Evolutionary conservation across 1,140 invertebrate species (phyloP), one percentile per base, ranked within the genome.

Genomic region (Campoletis sonorensis): DNA sequence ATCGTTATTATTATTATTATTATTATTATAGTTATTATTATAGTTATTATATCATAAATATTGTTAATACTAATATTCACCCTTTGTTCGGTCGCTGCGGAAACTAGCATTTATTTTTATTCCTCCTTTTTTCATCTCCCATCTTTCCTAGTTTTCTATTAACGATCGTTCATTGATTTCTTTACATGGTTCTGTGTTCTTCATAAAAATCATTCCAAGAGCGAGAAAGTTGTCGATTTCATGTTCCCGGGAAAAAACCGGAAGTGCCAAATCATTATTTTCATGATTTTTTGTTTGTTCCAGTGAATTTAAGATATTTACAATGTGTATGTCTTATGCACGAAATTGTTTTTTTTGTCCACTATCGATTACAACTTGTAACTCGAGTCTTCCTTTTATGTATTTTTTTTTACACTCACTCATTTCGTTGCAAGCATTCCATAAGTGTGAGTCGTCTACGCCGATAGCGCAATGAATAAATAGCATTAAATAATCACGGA

Each of bases 271-370:
- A 21, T n/a, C 11, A 8, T 58, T 21, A 8, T 21, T 58, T 18
- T 58, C 10, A 7, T 58, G 18, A 4, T 23, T 58, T 58, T 58
- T 58, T 13, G n/a, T 21, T 58, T 1, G 18, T 58, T 58, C 10
- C 21, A 4, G 18, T 58, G 18, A 58, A 58, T 58, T 67, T 27
- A 15, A 23, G 61, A 40, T 73, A 73, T 73, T 49, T 73, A 73
- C 71, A 73, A 73, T n/a, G 71, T 73, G 40, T 73, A 40, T 27
- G 61, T 58, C 10, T 67, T 67, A 15, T 67, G 54, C 21, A 58
- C 21, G 54, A 58, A n/a, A 7, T 7, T 33, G 4, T 21, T n/a
- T 58, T 58, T 4, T 4, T 0, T 21, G 54, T 58, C 15, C 21
- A 58, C 18, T n/a, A 21, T 1, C 4, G 49, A 58, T 23, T 67